A percentile compares a stretch with the other conserved stretches of the same genome.
Evolutionary conservation across 2,888 invertebrate genomes (phyloP).

Genomic region (Sminthurides aquaticus): DNA sequence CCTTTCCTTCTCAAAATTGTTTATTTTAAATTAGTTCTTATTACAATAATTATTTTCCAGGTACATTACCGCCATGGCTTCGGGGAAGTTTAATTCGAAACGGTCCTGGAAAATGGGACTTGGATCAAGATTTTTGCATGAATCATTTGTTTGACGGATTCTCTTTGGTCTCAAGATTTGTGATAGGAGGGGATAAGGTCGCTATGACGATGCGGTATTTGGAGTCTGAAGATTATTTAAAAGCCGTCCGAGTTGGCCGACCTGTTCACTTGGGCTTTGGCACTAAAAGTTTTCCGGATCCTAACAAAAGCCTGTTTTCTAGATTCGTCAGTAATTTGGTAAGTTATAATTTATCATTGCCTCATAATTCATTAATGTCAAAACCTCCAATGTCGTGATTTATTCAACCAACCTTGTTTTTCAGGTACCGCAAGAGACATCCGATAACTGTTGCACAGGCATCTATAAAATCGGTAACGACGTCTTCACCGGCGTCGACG

Average conservation of each 20-base stretch:
- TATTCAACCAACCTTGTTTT: background rate
- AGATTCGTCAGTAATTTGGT: constrained; percentile 41
- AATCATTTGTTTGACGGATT: constrained; percentile 49
- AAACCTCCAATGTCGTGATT: background rate
- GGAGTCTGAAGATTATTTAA: constrained; percentile 12
- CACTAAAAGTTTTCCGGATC: constrained; percentile 14
- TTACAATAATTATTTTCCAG: no score
- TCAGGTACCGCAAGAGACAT: constrained; percentile 44
- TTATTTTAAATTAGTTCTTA: no score
- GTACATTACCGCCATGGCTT: constrained; percentile 48
- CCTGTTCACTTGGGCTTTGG: constrained; percentile 19
- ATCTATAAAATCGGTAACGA: constrained; percentile 48
- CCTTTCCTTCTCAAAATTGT: no score
- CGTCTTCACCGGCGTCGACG: constrained; percentile 51
- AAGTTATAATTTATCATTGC: background rate
- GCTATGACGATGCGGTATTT: constrained; percentile 2
- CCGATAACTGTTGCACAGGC: constrained; percentile 51
- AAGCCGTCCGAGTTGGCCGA: constrained; percentile 12
- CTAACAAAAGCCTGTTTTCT: constrained; percentile 17
- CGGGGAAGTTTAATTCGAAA: constrained; percentile 47
- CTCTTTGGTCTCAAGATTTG: constrained; percentile 45
- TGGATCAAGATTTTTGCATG: constrained; percentile 47
- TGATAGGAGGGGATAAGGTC: background rate
- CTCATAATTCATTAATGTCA: background rate
- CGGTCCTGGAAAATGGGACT: constrained; percentile 51